Percentiles rank a stretch among this genome's conserved stretches.
Conservation (phyloP, 92 coral and sea anemone species). For the Virgularia gustaviana region DNA sequence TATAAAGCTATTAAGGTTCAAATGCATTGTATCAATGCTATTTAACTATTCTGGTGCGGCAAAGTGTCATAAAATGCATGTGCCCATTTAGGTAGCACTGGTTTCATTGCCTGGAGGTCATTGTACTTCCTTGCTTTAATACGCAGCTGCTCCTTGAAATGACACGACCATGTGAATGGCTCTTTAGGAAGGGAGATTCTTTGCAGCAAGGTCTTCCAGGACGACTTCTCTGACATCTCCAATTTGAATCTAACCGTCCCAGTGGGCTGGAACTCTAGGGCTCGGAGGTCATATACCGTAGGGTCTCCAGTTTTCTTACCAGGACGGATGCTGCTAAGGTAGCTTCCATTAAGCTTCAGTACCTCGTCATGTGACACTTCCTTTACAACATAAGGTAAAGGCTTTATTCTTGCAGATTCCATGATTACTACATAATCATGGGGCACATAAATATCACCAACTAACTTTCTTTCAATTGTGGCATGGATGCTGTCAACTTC, state of each 20-base stretch:
- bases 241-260: constrained; percentile 4
- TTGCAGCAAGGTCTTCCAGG: constrained; percentile 4
- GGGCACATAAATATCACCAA: constrained; percentile 17
- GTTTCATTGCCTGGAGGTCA: constrained; percentile 1
- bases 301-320: constrained; percentile 33
- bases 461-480: constrained; percentile 10
- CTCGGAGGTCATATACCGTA: constrained; percentile 18
- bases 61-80: neutral
- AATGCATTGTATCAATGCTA: no score
- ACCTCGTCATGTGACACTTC: constrained; percentile 4
- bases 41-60: no score
- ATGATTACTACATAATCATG: constrained; percentile 27
- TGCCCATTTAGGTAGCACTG: neutral
- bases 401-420: constrained; percentile 12
- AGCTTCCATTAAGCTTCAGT: neutral
- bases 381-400: constrained; percentile 21
- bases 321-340: constrained; percentile 11
- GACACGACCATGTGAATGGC: neutral
- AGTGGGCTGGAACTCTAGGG: neutral
- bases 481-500: constrained; percentile 26
- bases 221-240: constrained; percentile 8
- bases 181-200: neutral
- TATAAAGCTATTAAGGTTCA: no score
- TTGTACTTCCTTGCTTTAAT: neutral
- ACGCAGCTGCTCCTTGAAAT: neutral